Evolutionary conservation across 2,113 vertebrate species (phyloP), one percentile per base, ranked within the genome.

Genomic region (Cebus imitator): DNA sequence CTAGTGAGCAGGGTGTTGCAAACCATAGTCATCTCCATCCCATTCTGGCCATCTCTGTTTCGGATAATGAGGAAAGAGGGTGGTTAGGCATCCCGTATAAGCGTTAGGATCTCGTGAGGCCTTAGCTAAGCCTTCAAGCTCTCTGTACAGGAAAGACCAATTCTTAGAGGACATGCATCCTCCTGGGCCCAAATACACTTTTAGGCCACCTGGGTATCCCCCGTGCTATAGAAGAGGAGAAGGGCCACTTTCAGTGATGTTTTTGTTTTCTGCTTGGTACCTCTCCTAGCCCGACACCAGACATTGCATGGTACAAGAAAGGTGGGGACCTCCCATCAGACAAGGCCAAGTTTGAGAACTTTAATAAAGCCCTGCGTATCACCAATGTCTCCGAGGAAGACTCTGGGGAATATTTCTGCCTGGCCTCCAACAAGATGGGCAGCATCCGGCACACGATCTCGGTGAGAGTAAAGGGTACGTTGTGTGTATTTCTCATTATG

Each of bases 381-480:
- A 97, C 98, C 92, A 99, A 98, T 0, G 99, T 99, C 87, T 99
- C 99, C 0, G 99, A 99, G 98, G 99, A 99, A 93, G 99, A 99
- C 52, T 99, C 99, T 0, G 99, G 99, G 70, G 99, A 99, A 35
- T 99, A 99, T 79, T 99, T 99, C 93, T 99, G 99, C 98, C 99
- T 99, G 99, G 99, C 99, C 3, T 99, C 99, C 55, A 99, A 99
- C 98, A 99, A 99, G 95, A 99, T 99, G 96, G 99, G 99, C 98
- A 99, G 99, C 98, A 99, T 99, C 95, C 99, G 99, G 72, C 99
- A 99, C 98, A 99, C 99, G 83, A 99, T 99, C 98, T 99, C 98
- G 92, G 99, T 99, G 96, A 99, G 99, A 98, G 99, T 99, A 96
- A 99, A 99, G 99, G 99, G 99, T 99, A 98, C 99, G 99, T 98